phyloP scores from a whole-genome alignment of 53 echinoderm and acorn worm genomes.

The Henricia sp. region DNA sequence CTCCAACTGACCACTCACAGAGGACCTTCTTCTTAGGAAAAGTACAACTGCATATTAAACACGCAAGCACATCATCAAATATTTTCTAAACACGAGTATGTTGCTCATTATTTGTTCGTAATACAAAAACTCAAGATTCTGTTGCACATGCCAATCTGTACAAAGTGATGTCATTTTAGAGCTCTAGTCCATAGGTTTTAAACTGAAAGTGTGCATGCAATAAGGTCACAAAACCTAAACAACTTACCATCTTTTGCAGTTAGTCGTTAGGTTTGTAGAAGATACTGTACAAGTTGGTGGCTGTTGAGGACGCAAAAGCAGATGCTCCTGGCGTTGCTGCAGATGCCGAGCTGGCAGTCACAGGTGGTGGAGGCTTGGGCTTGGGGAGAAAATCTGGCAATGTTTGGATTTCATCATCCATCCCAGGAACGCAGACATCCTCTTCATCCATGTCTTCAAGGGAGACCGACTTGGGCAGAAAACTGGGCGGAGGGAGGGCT shows the following conservation, averaged over 20 bases:
- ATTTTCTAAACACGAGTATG: too few species aligned
- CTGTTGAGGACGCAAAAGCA: slow-evolving; percentile 51
- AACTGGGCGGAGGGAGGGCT: not conserved
- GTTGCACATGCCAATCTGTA: too few species aligned
- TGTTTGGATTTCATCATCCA: slow-evolving; percentile 47
- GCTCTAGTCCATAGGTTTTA: too few species aligned
- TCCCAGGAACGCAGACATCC: slow-evolving; percentile 60
- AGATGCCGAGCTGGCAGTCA: not conserved
- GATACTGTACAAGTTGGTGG: slow-evolving; percentile 51
- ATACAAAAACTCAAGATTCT: too few species aligned
- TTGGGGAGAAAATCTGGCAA: slow-evolving; percentile 11
- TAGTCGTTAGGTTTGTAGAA: slow-evolving; percentile 39
- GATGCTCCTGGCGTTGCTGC: not conserved
- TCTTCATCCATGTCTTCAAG: slow-evolving; percentile 62
- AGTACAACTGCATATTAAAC: too few species aligned
- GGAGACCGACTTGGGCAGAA: slow-evolving; percentile 4
- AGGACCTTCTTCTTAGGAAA: too few species aligned
- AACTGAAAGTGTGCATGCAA: too few species aligned
- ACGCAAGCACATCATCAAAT: too few species aligned
- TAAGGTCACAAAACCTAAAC: too few species aligned
- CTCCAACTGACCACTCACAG: too few species aligned
- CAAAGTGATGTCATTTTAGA: too few species aligned
- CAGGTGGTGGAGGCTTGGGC: slow-evolving; percentile 53
- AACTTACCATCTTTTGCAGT: not conserved
- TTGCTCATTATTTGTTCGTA: too few species aligned